Evolutionary conservation across 2,797 vertebrate genomes (phyloP).

Genomic region (Silurus lanzhouensis): DNA sequence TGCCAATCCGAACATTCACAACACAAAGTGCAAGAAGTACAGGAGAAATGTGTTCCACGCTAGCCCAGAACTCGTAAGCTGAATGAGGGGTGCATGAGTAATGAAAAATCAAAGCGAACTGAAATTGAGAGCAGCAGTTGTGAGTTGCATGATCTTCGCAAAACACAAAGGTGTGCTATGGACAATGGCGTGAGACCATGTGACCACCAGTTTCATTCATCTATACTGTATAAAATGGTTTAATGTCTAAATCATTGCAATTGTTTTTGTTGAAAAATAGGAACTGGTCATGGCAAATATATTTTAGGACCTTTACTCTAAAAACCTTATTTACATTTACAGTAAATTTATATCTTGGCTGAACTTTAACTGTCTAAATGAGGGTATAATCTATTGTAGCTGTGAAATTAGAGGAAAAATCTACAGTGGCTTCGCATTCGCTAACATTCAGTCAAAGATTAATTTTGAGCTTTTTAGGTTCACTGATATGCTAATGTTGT

Average conservation of each 20-base stretch:
- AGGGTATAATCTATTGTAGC: neutral
- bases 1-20: neutral
- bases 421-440: neutral
- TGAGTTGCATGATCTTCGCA: slow-evolving; percentile 42
- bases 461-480: neutral
- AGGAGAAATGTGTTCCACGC: slow-evolving; percentile 11
- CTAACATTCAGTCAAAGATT: neutral
- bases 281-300: neutral
- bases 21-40: slow-evolving; percentile 1
- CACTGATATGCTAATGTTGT: too few species aligned
- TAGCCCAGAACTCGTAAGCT: slow-evolving; percentile 24
- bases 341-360: neutral
- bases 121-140: slow-evolving; percentile 33
- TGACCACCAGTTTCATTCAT: slow-evolving; percentile 18
- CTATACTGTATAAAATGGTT: neutral
- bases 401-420: slow-evolving; percentile 10
- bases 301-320: neutral
- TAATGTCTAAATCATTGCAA: neutral
- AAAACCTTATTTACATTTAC: neutral
- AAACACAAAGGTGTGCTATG: slow-evolving; percentile 37
- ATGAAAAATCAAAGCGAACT: slow-evolving; percentile 46
- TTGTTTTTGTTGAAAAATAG: neutral
- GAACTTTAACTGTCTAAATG: neutral
- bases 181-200: slow-evolving; percentile 42
- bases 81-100: slow-evolving; percentile 32